Evolutionary conservation across 2,797 vertebrate genomes (phyloP), one percentile per base, ranked within the genome.

Genomic region (Coccyzus lansbergi): DNA sequence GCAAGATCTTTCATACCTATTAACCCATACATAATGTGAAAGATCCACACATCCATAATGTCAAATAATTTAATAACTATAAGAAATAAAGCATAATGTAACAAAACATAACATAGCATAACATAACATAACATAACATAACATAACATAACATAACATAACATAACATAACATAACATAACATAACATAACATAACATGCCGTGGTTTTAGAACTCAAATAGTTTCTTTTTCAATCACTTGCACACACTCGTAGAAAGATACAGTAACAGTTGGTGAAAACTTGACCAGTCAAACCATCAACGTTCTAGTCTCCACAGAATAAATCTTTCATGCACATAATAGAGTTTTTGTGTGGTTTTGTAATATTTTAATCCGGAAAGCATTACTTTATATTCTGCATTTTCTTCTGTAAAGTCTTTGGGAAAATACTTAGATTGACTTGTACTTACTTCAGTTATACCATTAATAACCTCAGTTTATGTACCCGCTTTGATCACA

Each of bases 401-500:
- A 7, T 15, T 60, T 55, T 84, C 93, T 80, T 25, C 11, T 26
- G 22, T 28, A 88, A 75, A 82, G 10, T 69, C 42, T n/a, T 81
- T 34, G 6, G 20, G 13, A 29, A 69, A 64, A 42, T 79, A 60
- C 19, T 76, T 83, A 42, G 24, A 80, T 79, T 91, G 69, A 1
- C 22, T 82, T 83, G 44, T 52, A n/a, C 15, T 83, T 91, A 2
- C 26, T 77, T 92, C 36, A 70, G 53, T 71, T 87, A 42, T 60
- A 33, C 26, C 31, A 22, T 33, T 83, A 83, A 79, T 87, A 85
- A 64, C 34, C 62, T 85, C 48, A 26, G 49, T 82, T 83, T 88
- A 34, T 6, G 3, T 34, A 44, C 20, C 33, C 14, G 2, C 12
- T 93, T 80, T 89, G 51, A 78, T 83, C 69, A 88, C 16, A 83